Evolutionary conservation across 1,140 invertebrate genomes (phyloP).

Genomic region (Choristoneura fumiferana): DNA sequence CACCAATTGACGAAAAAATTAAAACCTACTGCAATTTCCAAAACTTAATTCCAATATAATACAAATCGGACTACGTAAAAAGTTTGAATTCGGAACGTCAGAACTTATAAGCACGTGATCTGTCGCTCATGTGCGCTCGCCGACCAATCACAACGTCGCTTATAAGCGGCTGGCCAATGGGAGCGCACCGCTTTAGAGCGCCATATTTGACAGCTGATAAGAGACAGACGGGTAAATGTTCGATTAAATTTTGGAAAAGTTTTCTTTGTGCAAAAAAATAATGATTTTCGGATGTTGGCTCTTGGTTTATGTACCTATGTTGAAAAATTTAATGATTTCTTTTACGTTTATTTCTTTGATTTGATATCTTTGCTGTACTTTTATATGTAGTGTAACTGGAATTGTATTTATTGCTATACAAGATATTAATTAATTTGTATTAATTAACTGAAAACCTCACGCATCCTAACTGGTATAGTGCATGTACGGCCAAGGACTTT

Average conservation of each 20-base stretch:
- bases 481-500: too few species aligned
- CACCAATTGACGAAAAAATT: neutral
- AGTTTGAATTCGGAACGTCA: slow-evolving; percentile 46
- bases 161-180: slow-evolving; percentile 70
- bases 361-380: too few species aligned
- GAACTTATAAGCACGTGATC: slow-evolving; percentile 73
- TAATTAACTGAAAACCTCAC: too few species aligned
- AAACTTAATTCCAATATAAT: too few species aligned
- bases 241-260: neutral
- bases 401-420: too few species aligned
- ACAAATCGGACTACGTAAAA: slow-evolving; percentile 39
- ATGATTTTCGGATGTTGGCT: neutral
- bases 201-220: slow-evolving; percentile 63
- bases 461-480: too few species aligned
- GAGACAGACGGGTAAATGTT: slow-evolving; percentile 36
- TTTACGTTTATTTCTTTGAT: too few species aligned
- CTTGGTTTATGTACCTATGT: neutral
- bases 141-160: slow-evolving; percentile 68
- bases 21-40: neutral
- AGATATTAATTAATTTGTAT: too few species aligned
- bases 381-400: too few species aligned
- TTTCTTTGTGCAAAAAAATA: neutral
- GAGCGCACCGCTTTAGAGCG: slow-evolving; percentile 56
- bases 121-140: slow-evolving; percentile 62
- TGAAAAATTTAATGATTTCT: too few species aligned